A percentile compares a stretch with the other conserved stretches of the same genome.
These are phyloP conservation scores for Brachyistius frenatus DNA, from an alignment of 2,113 vertebrate genomes.

Conservation along the genomic window DNA sequence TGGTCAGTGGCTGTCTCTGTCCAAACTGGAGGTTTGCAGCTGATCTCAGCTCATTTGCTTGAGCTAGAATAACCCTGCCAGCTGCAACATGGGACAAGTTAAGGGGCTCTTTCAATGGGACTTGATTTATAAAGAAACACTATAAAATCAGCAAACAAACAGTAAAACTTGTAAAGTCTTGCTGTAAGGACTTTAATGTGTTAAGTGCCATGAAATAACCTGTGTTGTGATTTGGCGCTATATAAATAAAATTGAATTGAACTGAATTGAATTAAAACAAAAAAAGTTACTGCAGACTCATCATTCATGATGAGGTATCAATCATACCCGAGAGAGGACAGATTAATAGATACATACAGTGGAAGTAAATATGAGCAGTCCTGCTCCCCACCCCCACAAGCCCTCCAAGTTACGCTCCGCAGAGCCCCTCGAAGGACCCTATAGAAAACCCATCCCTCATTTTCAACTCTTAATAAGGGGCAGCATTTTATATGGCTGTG, in stretches of 20 bases:
- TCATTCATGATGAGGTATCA: slow-evolving; percentile 50
- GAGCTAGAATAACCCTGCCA: slow-evolving; percentile 18
- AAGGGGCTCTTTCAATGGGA: slow-evolving; percentile 18
- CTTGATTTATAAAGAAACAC: slow-evolving; percentile 61
- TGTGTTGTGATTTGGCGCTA: no score
- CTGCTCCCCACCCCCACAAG: not conserved
- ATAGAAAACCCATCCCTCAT: slow-evolving; percentile 68
- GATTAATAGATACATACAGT: slow-evolving; percentile 45
- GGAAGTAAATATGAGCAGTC: slow-evolving; percentile 11
- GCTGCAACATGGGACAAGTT: slow-evolving; percentile 21
- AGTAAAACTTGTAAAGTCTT: slow-evolving; percentile 12
- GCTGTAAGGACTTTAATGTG: no score
- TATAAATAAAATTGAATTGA: no score
- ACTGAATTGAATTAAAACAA: no score
- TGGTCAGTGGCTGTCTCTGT: no score
- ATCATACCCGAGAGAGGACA: slow-evolving; percentile 26
- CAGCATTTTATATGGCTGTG: slow-evolving; percentile 73
- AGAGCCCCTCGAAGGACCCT: slow-evolving; percentile 56
- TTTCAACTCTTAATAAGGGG: slow-evolving; percentile 71
- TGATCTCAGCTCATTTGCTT: slow-evolving; percentile 13
- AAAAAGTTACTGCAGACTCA: slow-evolving; percentile 40
- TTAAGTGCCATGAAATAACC: no score
- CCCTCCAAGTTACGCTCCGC: slow-evolving; percentile 37
- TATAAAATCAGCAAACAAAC: slow-evolving; percentile 57
- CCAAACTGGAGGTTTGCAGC: slow-evolving; percentile 3